phyloP scores from a whole-genome alignment of 2,797 vertebrate species.

The Chromis chromis region DNA sequence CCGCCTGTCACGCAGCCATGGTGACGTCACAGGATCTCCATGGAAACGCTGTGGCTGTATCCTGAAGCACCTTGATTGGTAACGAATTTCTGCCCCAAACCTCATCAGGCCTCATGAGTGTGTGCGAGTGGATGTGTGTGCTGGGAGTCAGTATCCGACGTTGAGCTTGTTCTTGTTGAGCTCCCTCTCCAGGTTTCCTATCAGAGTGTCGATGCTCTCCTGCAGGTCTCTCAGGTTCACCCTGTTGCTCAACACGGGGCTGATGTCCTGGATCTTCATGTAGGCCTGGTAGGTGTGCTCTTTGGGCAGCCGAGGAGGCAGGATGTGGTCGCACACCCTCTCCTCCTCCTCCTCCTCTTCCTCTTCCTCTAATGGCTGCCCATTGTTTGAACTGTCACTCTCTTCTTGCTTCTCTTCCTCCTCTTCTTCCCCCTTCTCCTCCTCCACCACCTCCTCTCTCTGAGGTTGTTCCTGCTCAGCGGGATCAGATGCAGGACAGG shows the following conservation, averaged over 20 bases:
- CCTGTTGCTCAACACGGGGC: conserved; percentile 86
- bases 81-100: conserved; percentile 33
- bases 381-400: conserved; percentile 42
- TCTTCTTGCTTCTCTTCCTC: conserved; percentile 57
- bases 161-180: conserved; percentile 97
- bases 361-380: conserved; percentile 57
- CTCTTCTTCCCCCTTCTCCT: conserved; percentile 37
- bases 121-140: conserved; percentile 9
- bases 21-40: conserved; percentile 32
- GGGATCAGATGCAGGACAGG: conserved; percentile 22
- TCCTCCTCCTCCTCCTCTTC: conserved; percentile 68
- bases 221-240: conserved; percentile 96
- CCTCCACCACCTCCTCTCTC: conserved; percentile 41
- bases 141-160: conserved; percentile 83
- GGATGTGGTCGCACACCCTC: conserved; percentile 66
- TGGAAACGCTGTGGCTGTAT: conserved; percentile 58
- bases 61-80: conserved; percentile 56
- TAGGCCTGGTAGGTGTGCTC: conserved; percentile 90
- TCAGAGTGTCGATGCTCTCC: conserved; percentile 96
- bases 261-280: conserved; percentile 91
- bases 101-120: conserved; percentile 6
- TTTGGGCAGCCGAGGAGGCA: conserved; percentile 66
- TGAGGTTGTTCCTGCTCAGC: conserved; percentile 47
- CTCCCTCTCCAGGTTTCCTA: conserved; percentile 96
- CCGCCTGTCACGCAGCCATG: conserved; percentile 8